Conservation (phyloP, 1,140 invertebrate species). For the Calosoma granatense region DNA sequence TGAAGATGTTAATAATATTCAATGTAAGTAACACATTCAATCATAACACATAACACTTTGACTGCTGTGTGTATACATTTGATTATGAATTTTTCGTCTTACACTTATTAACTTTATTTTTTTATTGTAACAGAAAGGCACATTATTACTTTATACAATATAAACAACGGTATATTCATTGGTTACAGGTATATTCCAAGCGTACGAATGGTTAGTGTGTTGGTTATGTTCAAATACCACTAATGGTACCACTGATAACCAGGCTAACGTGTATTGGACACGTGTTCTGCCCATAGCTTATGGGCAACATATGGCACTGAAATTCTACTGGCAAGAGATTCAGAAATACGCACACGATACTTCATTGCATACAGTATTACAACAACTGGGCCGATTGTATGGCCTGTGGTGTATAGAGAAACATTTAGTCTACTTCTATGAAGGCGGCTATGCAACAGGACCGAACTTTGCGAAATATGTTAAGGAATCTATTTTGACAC, state of each 20-base stretch:
- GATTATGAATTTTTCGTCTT: too few species aligned
- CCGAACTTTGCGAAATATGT: conserved; percentile 41
- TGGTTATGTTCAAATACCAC: conserved; percentile 59
- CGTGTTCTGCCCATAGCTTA: conserved; percentile 64
- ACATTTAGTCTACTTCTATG: conserved; percentile 45
- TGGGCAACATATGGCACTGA: conserved; percentile 54
- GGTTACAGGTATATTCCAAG: too few species aligned
- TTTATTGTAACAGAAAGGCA: too few species aligned
- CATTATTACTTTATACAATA: too few species aligned
- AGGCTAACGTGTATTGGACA: conserved; percentile 74
- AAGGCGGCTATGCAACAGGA: conserved; percentile 25
- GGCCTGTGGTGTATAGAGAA: conserved; percentile 62
- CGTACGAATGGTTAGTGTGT: conserved; percentile 77
- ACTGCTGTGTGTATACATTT: too few species aligned
- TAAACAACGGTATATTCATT: too few species aligned
- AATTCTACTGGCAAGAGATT: conserved; percentile 46
- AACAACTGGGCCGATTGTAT: conserved; percentile 58
- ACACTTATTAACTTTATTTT: too few species aligned
- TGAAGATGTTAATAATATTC: conserved; percentile 35
- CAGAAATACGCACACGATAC: conserved; percentile 32
- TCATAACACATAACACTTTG: conserved; percentile 12
- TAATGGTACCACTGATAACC: conserved; percentile 55
- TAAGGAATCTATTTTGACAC: conserved; percentile 49
- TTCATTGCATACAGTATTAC: conserved; percentile 44
- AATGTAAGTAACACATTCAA: conserved; percentile 47